A percentile compares a stretch with the other conserved stretches of the same genome.
Evolutionary conservation across 2,113 vertebrate genomes (phyloP).

Genomic region (Podarcis raffonei): DNA sequence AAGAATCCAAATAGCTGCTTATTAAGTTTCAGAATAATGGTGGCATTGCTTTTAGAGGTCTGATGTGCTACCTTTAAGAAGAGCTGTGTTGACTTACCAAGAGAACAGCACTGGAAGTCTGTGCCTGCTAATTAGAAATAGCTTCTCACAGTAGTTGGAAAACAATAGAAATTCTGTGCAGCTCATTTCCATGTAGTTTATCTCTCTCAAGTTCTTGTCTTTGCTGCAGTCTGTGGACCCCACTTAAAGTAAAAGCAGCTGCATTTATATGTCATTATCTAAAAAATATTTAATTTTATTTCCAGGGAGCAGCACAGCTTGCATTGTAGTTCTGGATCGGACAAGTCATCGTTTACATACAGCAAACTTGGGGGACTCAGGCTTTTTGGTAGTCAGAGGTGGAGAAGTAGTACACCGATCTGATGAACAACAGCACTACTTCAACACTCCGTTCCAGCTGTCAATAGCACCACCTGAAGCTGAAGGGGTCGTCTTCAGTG

Average conservation of each 20-base stretch:
- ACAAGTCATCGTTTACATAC: conserved; percentile 92
- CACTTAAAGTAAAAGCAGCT: neutral
- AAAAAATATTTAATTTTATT: rapidly evolving
- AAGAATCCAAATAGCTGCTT: neutral
- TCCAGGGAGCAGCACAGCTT: conserved; percentile 95
- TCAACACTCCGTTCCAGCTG: conserved; percentile 96
- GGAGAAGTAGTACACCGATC: conserved; percentile 97
- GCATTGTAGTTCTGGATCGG: conserved; percentile 91
- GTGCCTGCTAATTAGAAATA: neutral
- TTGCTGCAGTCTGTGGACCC: rapidly evolving
- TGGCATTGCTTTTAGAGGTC: neutral
- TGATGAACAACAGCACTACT: conserved; percentile 95
- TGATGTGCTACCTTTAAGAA: neutral
- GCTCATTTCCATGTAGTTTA: neutral
- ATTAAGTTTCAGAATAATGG: neutral
- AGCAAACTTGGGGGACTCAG: conserved; percentile 95
- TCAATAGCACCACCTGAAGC: conserved; percentile 94
- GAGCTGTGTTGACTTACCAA: neutral
- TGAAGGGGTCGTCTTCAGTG: conserved; percentile 89
- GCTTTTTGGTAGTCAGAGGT: conserved; percentile 93
- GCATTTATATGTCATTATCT: rapidly evolving
- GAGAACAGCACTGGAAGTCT: neutral
- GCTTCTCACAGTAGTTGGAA: no score
- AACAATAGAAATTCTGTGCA: neutral
- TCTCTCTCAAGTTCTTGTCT: neutral